These are phyloP conservation scores for Zosterops hypoxanthus DNA, from an alignment of 2,113 vertebrate species.

Conservation along the genomic window DNA sequence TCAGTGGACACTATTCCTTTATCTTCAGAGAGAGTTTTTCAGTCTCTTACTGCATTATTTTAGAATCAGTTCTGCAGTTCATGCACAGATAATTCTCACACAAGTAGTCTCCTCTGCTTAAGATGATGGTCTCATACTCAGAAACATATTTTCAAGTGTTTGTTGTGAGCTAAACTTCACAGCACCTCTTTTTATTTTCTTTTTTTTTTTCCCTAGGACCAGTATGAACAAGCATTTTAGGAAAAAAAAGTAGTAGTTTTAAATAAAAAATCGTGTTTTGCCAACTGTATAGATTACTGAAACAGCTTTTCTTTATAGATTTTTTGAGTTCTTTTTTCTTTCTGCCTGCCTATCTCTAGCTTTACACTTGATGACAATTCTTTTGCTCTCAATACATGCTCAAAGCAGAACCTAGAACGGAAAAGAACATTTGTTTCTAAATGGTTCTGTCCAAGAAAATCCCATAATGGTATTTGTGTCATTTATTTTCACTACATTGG, in stretches of 20 bases:
- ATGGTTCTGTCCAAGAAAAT: not conserved
- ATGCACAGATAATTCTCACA: not conserved
- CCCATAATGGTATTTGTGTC: not conserved
- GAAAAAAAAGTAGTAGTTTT: not conserved
- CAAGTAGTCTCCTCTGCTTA: not conserved
- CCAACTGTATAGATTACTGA: not conserved
- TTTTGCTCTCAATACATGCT: not conserved
- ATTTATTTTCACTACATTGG: not conserved
- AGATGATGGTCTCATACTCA: not conserved
- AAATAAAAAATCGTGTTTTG: not conserved
- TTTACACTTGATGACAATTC: not conserved
- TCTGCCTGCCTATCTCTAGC: not conserved
- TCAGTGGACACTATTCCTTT: not conserved
- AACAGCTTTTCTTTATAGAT: not conserved
- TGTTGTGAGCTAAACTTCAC: not conserved
- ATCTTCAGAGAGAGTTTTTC: not conserved
- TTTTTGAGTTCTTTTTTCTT: not conserved
- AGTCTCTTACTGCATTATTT: not conserved
- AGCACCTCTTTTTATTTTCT: not conserved
- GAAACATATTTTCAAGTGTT: not conserved
- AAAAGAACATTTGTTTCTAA: not conserved
- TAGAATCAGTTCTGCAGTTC: not conserved
- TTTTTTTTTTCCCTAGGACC: rapidly evolving
- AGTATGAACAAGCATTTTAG: not conserved
- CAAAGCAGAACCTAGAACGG: not conserved